Percentiles rank a stretch among this genome's conserved stretches.
Evolutionary conservation across 2,888 invertebrate genomes (phyloP).

Genomic region (Cerceris ruficornis): DNA sequence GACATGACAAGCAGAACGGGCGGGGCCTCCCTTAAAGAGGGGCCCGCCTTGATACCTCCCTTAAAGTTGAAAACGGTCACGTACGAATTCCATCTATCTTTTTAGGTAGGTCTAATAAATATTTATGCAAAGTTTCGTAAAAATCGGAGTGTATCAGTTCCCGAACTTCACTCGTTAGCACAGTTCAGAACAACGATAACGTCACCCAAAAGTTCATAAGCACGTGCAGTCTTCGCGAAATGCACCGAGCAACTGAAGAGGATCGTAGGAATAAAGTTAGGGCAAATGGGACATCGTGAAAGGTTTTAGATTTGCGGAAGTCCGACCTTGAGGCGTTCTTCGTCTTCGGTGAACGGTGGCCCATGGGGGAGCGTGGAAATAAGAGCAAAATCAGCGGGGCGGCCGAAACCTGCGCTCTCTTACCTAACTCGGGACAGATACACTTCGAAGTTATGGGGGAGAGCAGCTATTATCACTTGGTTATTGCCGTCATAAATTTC

Average conservation of each 20-base stretch:
- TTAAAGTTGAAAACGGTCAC: too few relatives aligned
- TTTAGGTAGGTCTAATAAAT: too few relatives aligned
- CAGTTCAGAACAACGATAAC: background rate
- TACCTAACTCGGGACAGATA: constrained; percentile 65
- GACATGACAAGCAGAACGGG: too few relatives aligned
- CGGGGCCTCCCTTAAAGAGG: too few relatives aligned
- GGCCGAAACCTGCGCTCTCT: constrained; percentile 72
- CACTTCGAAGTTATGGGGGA: constrained; percentile 70
- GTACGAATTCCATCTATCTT: too few relatives aligned
- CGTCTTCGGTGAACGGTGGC: constrained; percentile 24
- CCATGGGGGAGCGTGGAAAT: constrained; percentile 65
- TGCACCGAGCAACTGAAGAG: constrained; percentile 34
- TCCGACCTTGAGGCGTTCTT: constrained; percentile 35
- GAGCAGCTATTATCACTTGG: constrained; percentile 78
- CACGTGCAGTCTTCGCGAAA: constrained; percentile 6
- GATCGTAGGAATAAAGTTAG: constrained; percentile 7
- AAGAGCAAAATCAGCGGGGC: constrained; percentile 74
- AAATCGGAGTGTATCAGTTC: too few relatives aligned
- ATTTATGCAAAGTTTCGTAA: too few relatives aligned
- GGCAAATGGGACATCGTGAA: constrained; percentile 2
- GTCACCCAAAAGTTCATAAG: background rate
- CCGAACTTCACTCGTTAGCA: background rate
- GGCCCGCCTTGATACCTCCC: too few relatives aligned
- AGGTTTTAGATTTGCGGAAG: background rate
- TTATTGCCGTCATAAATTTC: constrained; percentile 78